Evolutionary conservation across 2,797 vertebrate genomes (phyloP), one percentile per base, ranked within the genome.

Genomic region (Setipinna tenuifilis): DNA sequence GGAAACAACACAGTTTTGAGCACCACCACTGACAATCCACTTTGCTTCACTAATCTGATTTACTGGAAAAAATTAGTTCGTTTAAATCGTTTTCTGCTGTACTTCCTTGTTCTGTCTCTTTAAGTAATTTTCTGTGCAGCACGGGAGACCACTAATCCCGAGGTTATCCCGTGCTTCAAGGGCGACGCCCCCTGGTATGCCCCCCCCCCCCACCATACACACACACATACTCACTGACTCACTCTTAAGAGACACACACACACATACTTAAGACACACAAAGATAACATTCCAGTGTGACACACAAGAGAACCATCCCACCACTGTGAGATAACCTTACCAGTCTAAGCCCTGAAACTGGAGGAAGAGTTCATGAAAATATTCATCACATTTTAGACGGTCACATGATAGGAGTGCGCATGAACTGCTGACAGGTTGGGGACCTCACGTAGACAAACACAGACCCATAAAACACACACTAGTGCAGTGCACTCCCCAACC

Each of bases 101-200:
- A 35, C 12, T 75, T 35, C 68, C 68, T 35, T 75, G 28, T 54
- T 84, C 25, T 41, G 25, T 46, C 6, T 44, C 48, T 84, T 84
- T 84, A 19, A 80, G 31, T 7, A n/a, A 58, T 78, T 61, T 85
- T 54, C 75, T 58, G 21, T 25, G 50, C 25, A 25, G 35, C 68
- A 14, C 3, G 50, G 50, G 50, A 54, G 9, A 54, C 50, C 14
- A 54, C 50, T 54, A 82, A 89, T 46, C 89, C 88, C 46, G 17
- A 91, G 88, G 9, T 83, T 5, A 87, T 89, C 91, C 82, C 58
- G 81, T 92, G 92, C 80, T 90, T 89, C 78, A 78, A 35, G 85
- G 86, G 85, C 58, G 86, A 92, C 19, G 4, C 82, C 85, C 90
- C 83, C 83, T 19, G 28, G 23, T 2, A 23, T 25, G n/a, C 3